Base-by-base conservation (phyloP, 2,113 vertebrate genomes). In the Gnathonemus longibarbis region DNA sequence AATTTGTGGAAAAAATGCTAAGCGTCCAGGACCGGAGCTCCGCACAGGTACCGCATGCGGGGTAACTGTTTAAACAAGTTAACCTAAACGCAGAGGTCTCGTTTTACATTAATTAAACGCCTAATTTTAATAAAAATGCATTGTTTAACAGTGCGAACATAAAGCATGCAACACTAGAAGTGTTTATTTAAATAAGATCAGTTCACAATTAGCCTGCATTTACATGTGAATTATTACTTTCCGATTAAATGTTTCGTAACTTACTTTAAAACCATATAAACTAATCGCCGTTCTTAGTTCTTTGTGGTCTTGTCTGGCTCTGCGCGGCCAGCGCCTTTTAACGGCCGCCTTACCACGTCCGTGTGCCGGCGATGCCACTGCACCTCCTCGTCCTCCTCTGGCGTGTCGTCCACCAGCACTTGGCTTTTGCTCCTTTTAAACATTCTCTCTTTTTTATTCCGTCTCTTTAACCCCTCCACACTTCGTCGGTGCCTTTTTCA, bases 361-460 rank as follows among this genome's bases (percentile, higher is more conserved):
- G 94, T 94, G 94, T 94, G 95, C 90, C 94, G 94, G 46, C 94
- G 91, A 91, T 95, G 96, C 95, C 95, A 96, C 84, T 95, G 94
- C 94, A 95, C 94, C 93, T 96, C 95, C 92, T 96, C 95, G 91
- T 96, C 96, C 89, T 96, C 96, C 87, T 96, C 96, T 48, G 96
- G 95, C 91, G 95, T 93, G 70, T 95, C 95, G 90, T 96, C 95
- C 95, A 96, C 95, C 93, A 96, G 90, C 89, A 96, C 94, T 94
- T 96, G 95, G 89, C 95, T 95, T 91, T 96, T 96, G 92, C 95
- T 96, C 91, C 93, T 95, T 92, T 94, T 96, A 46, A 96, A 96
- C 96, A 96, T 96, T 70, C 87, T 92, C 90, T 90, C 89, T 91
- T 70, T 70, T n/a, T 8, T 80, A 86, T 52, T 58, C 2, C 21